Evolutionary conservation across 2,113 vertebrate genomes (phyloP).

Genomic region (Sterna hirundo): DNA sequence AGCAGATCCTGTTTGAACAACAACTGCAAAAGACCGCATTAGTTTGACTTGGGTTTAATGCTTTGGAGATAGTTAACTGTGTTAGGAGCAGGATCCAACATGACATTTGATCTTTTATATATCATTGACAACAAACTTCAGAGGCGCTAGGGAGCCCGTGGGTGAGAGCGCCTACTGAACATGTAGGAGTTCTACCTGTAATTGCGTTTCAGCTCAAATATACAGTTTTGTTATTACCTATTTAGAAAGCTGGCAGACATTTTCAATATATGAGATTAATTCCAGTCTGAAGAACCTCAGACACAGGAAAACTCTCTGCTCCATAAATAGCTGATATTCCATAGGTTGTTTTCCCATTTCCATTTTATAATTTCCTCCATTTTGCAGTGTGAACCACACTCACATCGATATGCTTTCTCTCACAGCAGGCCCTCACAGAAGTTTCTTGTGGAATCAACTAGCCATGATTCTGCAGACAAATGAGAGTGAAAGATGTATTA

Average conservation of each 20-base stretch:
- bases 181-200: background rate
- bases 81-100: background rate
- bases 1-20: background rate
- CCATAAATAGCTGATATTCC: background rate
- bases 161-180: background rate
- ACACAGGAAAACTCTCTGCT: background rate
- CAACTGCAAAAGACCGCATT: background rate
- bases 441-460: background rate
- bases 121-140: background rate
- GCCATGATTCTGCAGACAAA: background rate
- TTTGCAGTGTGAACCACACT: background rate
- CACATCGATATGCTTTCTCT: background rate
- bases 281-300: background rate
- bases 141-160: fast-evolving
- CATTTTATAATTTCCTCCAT: background rate
- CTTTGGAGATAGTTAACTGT: background rate
- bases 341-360: background rate
- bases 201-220: background rate
- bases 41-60: background rate
- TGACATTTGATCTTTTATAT: background rate
- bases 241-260: background rate
- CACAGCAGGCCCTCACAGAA: background rate
- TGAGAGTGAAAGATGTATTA: background rate
- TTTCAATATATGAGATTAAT: background rate
- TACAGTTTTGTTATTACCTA: background rate